Percentiles rank a stretch among this genome's conserved stretches.
phyloP scores from a whole-genome alignment of 2,888 invertebrate genomes.

The Mythimna loreyi region DNA sequence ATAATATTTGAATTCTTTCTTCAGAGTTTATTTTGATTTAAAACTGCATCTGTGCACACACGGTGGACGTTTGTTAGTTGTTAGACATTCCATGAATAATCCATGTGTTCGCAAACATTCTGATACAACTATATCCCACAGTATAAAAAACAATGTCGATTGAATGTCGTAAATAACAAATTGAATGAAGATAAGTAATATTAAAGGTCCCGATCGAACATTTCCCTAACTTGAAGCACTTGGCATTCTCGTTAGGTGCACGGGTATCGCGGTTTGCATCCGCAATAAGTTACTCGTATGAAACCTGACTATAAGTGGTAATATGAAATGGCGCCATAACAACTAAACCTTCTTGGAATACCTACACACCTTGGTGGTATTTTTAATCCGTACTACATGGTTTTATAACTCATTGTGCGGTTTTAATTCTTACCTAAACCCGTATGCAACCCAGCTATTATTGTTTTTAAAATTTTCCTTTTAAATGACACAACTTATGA shows the following conservation, averaged over 20 bases:
- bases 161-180: conserved; percentile 31
- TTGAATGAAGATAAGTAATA: conserved; percentile 42
- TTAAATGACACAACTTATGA: conserved; percentile 28
- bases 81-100: conserved; percentile 39
- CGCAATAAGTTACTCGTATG: conserved; percentile 70
- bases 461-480: conserved; percentile 3
- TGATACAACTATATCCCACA: conserved; percentile 31
- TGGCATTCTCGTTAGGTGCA: conserved; percentile 72
- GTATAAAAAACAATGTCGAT: conserved; percentile 29
- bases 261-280: conserved; percentile 70
- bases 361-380: conserved; percentile 59
- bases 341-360: conserved; percentile 68
- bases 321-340: conserved; percentile 75
- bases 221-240: conserved; percentile 68
- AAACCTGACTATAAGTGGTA: conserved; percentile 70
- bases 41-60: conserved; percentile 1
- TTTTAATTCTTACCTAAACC: not conserved
- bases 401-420: conserved; percentile 12
- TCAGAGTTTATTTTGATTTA: conserved; percentile 13
- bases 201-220: conserved; percentile 57
- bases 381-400: conserved; percentile 45
- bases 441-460: not conserved
- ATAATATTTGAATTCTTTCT: not conserved
- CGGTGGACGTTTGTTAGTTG: conserved; percentile 7
- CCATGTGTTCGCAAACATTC: conserved; percentile 34